A percentile compares a stretch with the other conserved stretches of the same genome.
These are phyloP conservation scores for Ptilodon capucinus DNA, from an alignment of 2,888 invertebrate species.

Conservation along the genomic window DNA sequence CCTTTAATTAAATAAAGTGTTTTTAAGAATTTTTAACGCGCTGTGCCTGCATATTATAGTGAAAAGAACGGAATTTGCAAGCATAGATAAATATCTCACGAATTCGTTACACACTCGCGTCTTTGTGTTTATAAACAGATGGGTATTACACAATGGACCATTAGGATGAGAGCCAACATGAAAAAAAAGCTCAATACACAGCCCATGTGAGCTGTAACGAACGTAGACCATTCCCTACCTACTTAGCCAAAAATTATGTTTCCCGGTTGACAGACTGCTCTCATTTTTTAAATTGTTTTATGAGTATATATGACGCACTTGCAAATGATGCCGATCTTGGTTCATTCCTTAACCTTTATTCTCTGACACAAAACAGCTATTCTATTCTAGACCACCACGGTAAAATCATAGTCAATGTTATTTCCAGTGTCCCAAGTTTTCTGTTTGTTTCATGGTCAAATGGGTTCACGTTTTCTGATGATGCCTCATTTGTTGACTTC, in stretches of 20 bases:
- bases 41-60: no score
- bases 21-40: no score
- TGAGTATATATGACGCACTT: not conserved
- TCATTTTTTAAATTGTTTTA: not conserved
- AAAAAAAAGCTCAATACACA: constrained; percentile 5
- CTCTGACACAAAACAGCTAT: no score
- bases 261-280: not conserved
- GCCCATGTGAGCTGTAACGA: constrained; percentile 7
- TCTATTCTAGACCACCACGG: no score
- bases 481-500: no score
- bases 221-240: not conserved
- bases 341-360: not conserved
- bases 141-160: constrained; percentile 30
- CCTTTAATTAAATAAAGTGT: no score
- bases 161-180: constrained; percentile 33
- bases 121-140: constrained; percentile 22
- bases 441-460: no score
- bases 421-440: no score
- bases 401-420: no score
- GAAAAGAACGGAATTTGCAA: not conserved
- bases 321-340: not conserved
- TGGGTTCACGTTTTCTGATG: no score
- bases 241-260: not conserved
- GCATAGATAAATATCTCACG: constrained; percentile 1
- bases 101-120: constrained; percentile 8